phyloP scores from a whole-genome alignment of 2,888 invertebrate species.

The Pseudococcus jackbeardsleyi region DNA sequence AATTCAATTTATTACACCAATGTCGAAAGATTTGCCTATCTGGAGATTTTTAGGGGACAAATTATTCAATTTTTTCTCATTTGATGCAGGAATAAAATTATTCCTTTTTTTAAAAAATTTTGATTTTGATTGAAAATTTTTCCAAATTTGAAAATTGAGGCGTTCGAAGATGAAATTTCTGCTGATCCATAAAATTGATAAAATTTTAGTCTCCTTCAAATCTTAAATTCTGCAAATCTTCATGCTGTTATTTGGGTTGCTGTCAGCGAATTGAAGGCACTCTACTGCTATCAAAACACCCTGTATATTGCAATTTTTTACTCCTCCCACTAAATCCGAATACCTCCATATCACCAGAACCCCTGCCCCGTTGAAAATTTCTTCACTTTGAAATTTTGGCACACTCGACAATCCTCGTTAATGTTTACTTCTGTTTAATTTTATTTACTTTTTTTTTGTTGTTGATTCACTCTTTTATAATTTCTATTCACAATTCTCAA shows the following conservation, averaged over 20 bases:
- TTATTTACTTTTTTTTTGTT: slow-evolving; percentile 45
- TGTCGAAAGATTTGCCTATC: not conserved
- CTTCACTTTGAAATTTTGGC: slow-evolving; percentile 25
- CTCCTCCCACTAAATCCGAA: not conserved
- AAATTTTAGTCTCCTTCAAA: not conserved
- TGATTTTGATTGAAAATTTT: too few species aligned
- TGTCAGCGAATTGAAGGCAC: not conserved
- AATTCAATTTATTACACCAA: too few species aligned
- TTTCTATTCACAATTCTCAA: slow-evolving; percentile 56
- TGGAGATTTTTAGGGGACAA: not conserved
- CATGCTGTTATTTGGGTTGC: not conserved
- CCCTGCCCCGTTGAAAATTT: not conserved
- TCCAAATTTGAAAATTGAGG: too few species aligned
- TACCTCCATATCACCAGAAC: not conserved
- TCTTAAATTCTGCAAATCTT: not conserved
- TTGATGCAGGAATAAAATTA: too few species aligned
- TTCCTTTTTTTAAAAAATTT: too few species aligned
- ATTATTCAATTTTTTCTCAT: too few species aligned
- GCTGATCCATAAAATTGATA: too few species aligned
- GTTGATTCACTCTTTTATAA: slow-evolving; percentile 55
- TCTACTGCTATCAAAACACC: not conserved
- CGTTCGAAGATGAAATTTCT: too few species aligned
- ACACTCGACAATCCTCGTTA: slow-evolving; percentile 45
- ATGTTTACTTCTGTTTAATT: slow-evolving; percentile 51
- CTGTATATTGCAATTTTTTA: not conserved